These are phyloP conservation scores for Centrocercus urophasianus DNA, from an alignment of 2,113 vertebrate species.

Conservation along the genomic window DNA sequence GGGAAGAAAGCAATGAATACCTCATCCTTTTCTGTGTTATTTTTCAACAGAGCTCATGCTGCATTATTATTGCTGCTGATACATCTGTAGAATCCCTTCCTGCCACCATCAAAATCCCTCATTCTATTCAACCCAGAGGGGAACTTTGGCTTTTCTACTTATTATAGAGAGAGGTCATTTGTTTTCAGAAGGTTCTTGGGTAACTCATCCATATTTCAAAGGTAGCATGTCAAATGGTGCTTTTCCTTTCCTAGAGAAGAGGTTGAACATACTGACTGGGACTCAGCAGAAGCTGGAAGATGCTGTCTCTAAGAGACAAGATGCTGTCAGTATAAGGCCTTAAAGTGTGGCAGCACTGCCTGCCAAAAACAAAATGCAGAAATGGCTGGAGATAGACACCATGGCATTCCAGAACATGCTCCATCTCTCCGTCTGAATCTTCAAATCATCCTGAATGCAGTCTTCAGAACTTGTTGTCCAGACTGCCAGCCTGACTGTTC, in stretches of 20 bases:
- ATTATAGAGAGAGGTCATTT: not conserved
- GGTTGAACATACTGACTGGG: accelerated
- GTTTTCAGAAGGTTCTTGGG: not conserved
- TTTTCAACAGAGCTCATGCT: not conserved
- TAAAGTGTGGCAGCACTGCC: not conserved
- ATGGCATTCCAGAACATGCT: not conserved
- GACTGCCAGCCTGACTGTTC: not conserved
- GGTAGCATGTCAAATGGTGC: not conserved
- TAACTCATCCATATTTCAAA: not conserved
- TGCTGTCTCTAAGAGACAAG: not conserved
- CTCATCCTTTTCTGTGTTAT: not conserved
- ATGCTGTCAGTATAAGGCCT: not conserved
- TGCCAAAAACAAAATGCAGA: not conserved
- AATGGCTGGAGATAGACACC: not conserved
- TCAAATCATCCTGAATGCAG: not conserved
- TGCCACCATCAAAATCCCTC: not conserved
- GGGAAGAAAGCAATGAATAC: not conserved
- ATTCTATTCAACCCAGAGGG: not conserved
- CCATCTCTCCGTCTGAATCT: not conserved
- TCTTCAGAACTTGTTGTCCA: not conserved
- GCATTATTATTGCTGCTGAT: not conserved
- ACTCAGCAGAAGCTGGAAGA: not conserved
- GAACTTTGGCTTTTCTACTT: not conserved
- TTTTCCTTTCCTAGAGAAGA: not conserved
- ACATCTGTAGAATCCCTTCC: not conserved